A percentile compares a stretch with the other conserved stretches of the same genome.
Conservation (phyloP, 2,797 vertebrate species). For the Iguana delicatissima region DNA sequence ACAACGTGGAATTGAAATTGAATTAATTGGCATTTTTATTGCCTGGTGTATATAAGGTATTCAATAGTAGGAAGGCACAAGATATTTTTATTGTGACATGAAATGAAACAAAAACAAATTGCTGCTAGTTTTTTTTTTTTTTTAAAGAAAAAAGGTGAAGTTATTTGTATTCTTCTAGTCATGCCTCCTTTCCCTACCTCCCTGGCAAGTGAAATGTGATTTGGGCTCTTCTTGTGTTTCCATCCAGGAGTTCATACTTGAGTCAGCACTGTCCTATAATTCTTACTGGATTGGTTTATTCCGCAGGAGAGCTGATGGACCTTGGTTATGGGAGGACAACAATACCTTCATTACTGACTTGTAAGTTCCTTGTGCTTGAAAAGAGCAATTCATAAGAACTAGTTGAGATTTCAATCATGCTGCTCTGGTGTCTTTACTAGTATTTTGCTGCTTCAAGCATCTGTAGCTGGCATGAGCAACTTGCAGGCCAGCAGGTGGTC, state of each 20-base stretch:
- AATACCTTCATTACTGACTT: slow-evolving; percentile 45
- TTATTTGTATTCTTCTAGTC: neutral
- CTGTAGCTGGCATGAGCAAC: too few species aligned
- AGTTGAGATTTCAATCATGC: neutral
- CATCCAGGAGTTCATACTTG: slow-evolving; percentile 5
- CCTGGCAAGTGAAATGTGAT: neutral
- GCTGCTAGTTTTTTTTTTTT: neutral
- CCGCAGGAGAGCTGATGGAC: rapidly evolving
- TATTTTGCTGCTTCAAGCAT: neutral
- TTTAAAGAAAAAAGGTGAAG: neutral
- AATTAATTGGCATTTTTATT: too few species aligned
- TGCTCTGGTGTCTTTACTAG: neutral
- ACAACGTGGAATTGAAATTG: too few species aligned
- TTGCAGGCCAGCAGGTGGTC: too few species aligned
- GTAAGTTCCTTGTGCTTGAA: slow-evolving; percentile 23
- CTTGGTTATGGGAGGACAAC: slow-evolving; percentile 54
- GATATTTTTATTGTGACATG: too few species aligned
- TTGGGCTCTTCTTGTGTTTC: slow-evolving; percentile 31
- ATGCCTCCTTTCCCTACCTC: neutral
- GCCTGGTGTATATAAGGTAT: too few species aligned
- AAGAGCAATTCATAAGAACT: neutral
- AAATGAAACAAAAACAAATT: too few species aligned
- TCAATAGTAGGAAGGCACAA: too few species aligned
- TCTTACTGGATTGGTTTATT: slow-evolving; percentile 58
- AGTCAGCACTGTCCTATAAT: neutral